Evolutionary conservation across 2,797 vertebrate species (phyloP).

Genomic region (Threskiornis aethiopicus): DNA sequence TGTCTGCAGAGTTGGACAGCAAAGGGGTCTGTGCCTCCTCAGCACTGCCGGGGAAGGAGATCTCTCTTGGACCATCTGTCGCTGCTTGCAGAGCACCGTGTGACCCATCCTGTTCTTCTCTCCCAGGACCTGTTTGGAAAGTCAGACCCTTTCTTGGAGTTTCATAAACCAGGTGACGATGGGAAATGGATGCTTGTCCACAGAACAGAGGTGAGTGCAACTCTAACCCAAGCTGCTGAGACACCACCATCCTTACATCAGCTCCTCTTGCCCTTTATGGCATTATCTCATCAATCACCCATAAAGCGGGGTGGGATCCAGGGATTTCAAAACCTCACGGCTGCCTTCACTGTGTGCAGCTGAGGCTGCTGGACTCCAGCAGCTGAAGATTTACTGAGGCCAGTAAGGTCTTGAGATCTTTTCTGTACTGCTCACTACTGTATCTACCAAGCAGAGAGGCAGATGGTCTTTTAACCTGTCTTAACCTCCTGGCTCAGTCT

Average conservation of each 20-base stretch:
- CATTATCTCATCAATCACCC: background rate
- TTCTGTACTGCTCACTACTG: background rate
- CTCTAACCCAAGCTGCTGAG: background rate
- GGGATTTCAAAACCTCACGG: background rate
- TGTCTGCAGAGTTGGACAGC: background rate
- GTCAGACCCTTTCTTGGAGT: slow-evolving; percentile 97
- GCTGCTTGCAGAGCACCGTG: background rate
- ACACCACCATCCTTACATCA: background rate
- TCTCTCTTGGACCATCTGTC: background rate
- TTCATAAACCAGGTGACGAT: slow-evolving; percentile 92
- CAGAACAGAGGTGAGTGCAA: slow-evolving; percentile 80
- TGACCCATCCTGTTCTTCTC: background rate
- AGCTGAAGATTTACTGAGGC: background rate
- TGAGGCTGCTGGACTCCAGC: background rate
- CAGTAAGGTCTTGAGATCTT: background rate
- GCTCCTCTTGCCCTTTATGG: background rate
- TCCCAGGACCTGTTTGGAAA: slow-evolving; percentile 96
- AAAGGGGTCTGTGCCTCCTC: no score
- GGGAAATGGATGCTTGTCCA: slow-evolving; percentile 98
- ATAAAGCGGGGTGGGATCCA: background rate
- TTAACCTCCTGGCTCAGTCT: background rate
- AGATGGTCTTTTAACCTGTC: rapidly evolving
- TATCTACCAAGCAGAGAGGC: background rate
- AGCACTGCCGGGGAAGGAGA: background rate
- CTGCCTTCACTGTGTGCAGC: background rate